Evolutionary conservation across 64 coral and sea anemone genomes (phyloP), one percentile per base, ranked within the genome.

Genomic region (Stichodactyla mertensii): DNA sequence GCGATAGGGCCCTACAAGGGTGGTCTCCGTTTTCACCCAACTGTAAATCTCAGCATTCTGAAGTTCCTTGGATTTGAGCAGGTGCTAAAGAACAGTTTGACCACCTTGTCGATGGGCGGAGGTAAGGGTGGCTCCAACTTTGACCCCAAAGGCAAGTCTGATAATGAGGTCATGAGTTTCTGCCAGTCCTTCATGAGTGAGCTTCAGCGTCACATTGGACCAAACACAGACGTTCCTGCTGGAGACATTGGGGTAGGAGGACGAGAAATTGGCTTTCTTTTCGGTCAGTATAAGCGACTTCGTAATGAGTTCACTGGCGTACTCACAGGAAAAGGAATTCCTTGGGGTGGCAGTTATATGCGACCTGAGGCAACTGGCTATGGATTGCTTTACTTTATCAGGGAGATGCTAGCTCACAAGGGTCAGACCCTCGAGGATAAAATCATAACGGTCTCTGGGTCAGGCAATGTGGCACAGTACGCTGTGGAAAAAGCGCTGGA

Each of bases 271-370:
- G 94, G 94, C 28, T 96, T 89, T 85, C 16, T 96, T 57, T 96
- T 96, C 86, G 94, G 94, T 20, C 94, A 96, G 80, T 96, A 96
- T 69, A 96, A 96, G 78, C 84, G 91, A 56, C 57, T 96, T 61
- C 94, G 94, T 31, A 96, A 96, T 82, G 94, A 96, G 80, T 96
- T 96, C 26, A 96, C 94, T 69, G 94, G 94, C 2, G 94, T 96
- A n/a, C 61, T 96, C 55, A 96, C 94, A 4, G 94, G 91, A 52
- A 96, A 96, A 88, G 94, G 94, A 62, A 90, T 87, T 2, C 71
- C 45, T 0, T 96, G 94, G 94, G 94, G 94, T 27, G 94, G 94
- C 57, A 96, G 94, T 79, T 64, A 93, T 19, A 77, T 96, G 52
- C 85, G 94, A 52, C 94, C 94, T 24, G 94, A 96, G 61, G 94